Evolutionary conservation across 2,113 vertebrate species (phyloP), one percentile per base, ranked within the genome.

Genomic region (Gorilla gorilla): DNA sequence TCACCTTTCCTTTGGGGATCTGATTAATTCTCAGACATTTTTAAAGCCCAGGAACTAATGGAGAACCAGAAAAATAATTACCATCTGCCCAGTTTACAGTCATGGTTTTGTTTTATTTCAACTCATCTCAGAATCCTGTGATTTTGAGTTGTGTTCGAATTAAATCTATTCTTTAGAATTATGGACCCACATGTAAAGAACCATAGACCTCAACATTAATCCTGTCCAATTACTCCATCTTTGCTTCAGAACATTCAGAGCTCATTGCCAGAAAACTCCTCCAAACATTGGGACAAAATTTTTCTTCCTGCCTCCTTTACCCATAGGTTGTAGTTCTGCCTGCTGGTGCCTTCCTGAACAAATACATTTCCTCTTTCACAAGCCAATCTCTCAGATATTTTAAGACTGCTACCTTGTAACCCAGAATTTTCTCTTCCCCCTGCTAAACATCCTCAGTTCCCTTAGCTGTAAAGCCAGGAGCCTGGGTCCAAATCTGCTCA

Each of bases 281-380:
- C 43, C 35, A 10, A 18, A 82, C 23, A 16, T 1, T 30, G 16
- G 6, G 17, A 75, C 18, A 32, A 68, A 43, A 5, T 79, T 68
- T 68, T 78, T 86, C 79, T 95, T 87, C 89, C 84, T 81, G 38
- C 55, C n/a, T 27, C 12, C 83, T 80, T 85, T 70, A 59, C 48
- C 75, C 90, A 73, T 68, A 92, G 92, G 68, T 68, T 96, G 22
- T 84, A 93, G 23, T 66, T 92, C 90, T 93, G 80, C 61, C 86
- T 70, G 61, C 18, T 14, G 73, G 78, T 45, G 25, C 81, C 32
- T 96, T 72, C 70, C 76, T 16, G 18, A 96, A 81, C 35, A 90
- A 95, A 83, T 30, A 78, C 32, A 93, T 84, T 98, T 98, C 96
- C 97, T 98, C 96, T 96, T 98, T 97, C 96, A 95, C 8, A 95